A percentile compares a stretch with the other conserved stretches of the same genome.
These are phyloP conservation scores for Cartodere bifasciata DNA, from an alignment of 2,888 invertebrate genomes.

Conservation along the genomic window DNA sequence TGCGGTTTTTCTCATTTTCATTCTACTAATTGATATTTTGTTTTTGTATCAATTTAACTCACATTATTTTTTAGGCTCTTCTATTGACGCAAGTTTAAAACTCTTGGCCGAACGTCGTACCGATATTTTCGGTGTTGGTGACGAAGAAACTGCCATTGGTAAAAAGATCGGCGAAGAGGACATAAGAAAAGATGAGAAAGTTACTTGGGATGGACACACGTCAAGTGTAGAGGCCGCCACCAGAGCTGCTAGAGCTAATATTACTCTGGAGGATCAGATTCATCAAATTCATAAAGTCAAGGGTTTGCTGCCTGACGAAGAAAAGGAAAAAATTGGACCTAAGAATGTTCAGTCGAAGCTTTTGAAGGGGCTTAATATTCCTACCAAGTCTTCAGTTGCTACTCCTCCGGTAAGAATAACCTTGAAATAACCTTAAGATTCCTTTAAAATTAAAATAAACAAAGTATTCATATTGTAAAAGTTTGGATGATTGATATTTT, in stretches of 20 bases:
- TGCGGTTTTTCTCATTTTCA: slow-evolving; percentile 7
- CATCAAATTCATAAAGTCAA: slow-evolving; percentile 93
- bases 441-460: too few relatives aligned
- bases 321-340: slow-evolving; percentile 94
- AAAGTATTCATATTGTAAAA: too few relatives aligned
- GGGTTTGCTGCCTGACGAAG: slow-evolving; percentile 86
- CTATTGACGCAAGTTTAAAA: slow-evolving; percentile 93
- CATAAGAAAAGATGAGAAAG: slow-evolving; percentile 72
- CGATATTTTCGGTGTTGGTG: slow-evolving; percentile 98
- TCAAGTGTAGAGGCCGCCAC: slow-evolving; percentile 94
- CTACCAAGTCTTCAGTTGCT: too few relatives aligned
- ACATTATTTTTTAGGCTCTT: slow-evolving; percentile 43
- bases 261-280: slow-evolving; percentile 92
- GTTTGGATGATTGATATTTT: too few relatives aligned
- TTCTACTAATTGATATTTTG: not conserved
- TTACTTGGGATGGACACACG: slow-evolving; percentile 98
- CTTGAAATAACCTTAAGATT: too few relatives aligned
- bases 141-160: slow-evolving; percentile 98
- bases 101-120: slow-evolving; percentile 97
- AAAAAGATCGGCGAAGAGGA: slow-evolving; percentile 91
- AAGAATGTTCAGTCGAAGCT: slow-evolving; percentile 42
- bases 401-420: too few relatives aligned
- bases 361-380: slow-evolving; percentile 9
- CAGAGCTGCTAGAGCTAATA: slow-evolving; percentile 85
- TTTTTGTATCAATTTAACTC: too few relatives aligned